These are phyloP conservation scores for Melikaiella ostensackeni DNA, from an alignment of 2,888 invertebrate genomes.

Conservation along the genomic window DNA sequence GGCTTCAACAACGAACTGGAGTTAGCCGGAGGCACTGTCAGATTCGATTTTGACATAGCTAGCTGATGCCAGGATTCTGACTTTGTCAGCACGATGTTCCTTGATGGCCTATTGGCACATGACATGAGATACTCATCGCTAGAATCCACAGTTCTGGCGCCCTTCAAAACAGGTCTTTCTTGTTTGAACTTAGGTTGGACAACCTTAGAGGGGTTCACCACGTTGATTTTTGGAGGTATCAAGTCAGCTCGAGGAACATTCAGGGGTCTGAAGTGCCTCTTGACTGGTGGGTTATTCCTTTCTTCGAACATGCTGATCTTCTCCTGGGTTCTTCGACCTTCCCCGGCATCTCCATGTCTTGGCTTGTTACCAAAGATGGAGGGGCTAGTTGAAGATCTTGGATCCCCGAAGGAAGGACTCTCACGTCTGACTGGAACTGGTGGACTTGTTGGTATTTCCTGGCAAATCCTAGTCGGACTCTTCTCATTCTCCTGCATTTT, in stretches of 20 bases:
- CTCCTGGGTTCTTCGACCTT: conserved; percentile 64
- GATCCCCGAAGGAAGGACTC: conserved; percentile 12
- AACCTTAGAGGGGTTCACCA: conserved; percentile 57
- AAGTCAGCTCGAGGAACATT: conserved; percentile 54
- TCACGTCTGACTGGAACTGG: conserved; percentile 44
- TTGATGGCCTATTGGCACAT: conserved; percentile 68
- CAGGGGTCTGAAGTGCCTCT: conserved; percentile 60
- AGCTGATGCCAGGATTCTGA: conserved; percentile 91
- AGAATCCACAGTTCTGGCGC: conserved; percentile 64
- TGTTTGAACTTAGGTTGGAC: conserved; percentile 51
- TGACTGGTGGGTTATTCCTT: conserved; percentile 52
- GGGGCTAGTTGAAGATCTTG: conserved; percentile 50
- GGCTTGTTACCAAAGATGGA: conserved; percentile 51
- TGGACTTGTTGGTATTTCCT: conserved; percentile 41
- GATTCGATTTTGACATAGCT: conserved; percentile 72
- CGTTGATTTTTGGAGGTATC: conserved; percentile 58
- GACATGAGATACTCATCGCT: conserved; percentile 74
- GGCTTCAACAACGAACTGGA: conserved; percentile 70
- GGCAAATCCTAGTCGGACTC: conserved; percentile 46
- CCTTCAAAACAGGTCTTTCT: conserved; percentile 57
- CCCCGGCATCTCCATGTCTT: conserved; percentile 58
- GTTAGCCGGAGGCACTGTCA: conserved; percentile 69
- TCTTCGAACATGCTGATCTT: conserved; percentile 68
- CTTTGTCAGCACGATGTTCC: conserved; percentile 79
- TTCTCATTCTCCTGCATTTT: conserved; percentile 57